Evolutionary conservation across 2,113 vertebrate genomes (phyloP).

Genomic region (Tupaia tana): DNA sequence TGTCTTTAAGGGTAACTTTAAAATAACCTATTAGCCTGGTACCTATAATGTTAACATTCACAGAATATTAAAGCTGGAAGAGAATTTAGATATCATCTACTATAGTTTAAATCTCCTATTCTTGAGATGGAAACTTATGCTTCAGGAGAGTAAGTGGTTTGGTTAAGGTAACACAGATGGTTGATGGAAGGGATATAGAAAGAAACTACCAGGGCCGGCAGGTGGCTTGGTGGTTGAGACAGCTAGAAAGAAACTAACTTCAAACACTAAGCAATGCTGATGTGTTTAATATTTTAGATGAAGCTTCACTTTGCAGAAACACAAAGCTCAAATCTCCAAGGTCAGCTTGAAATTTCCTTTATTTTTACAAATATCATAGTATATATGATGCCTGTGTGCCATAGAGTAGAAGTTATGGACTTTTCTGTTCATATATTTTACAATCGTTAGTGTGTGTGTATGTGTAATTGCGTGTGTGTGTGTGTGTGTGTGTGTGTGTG

Average conservation of each 20-base stretch:
- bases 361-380: neutral
- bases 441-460: neutral
- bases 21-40: neutral
- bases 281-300: neutral
- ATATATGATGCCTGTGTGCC: neutral
- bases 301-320: neutral
- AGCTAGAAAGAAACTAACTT: neutral
- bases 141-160: neutral
- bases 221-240: neutral
- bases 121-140: neutral
- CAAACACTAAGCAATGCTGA: neutral
- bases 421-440: slow-evolving; percentile 13
- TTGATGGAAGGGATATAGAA: neutral
- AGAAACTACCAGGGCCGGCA: neutral
- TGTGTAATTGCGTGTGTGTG: too few relatives aligned
- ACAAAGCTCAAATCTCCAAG: neutral
- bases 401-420: neutral
- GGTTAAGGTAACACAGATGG: neutral
- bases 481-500: too few relatives aligned
- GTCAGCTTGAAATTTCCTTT: neutral
- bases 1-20: neutral
- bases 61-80: neutral
- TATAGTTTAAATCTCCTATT: neutral
- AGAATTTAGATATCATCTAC: neutral
- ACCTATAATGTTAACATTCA: neutral